Evolutionary conservation across 2,888 invertebrate genomes (phyloP).

Genomic region (Odontocerum albicorne): DNA sequence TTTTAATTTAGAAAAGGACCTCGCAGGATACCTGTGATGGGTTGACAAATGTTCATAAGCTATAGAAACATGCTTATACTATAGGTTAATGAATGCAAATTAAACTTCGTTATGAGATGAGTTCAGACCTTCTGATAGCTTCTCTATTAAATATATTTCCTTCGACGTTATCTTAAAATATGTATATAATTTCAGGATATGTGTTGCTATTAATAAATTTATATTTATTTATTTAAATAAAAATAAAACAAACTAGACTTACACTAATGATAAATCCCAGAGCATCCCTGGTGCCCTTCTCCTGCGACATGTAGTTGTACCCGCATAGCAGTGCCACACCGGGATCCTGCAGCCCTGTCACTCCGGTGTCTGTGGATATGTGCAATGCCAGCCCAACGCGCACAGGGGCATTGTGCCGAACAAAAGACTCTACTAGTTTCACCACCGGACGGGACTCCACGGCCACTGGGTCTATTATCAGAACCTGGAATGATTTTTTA

Average conservation of each 20-base stretch:
- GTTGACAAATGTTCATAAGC: too few relatives aligned
- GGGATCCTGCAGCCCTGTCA: constrained; percentile 53
- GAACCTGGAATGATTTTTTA: constrained; percentile 63
- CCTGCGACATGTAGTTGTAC: constrained; percentile 85
- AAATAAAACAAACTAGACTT: constrained; percentile 38
- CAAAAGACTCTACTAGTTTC: constrained; percentile 87
- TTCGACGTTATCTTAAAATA: too few relatives aligned
- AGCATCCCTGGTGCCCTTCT: constrained; percentile 74
- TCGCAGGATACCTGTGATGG: too few relatives aligned
- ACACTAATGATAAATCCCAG: constrained; percentile 86
- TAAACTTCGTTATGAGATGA: too few relatives aligned
- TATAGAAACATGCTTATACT: too few relatives aligned
- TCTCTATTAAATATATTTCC: too few relatives aligned
- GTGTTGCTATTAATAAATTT: background rate
- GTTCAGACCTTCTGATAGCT: too few relatives aligned
- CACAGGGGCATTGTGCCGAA: constrained; percentile 87
- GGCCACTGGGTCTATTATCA: constrained; percentile 84
- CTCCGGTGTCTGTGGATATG: constrained; percentile 62
- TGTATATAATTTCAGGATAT: too few relatives aligned
- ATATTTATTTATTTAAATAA: background rate
- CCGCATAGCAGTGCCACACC: constrained; percentile 85
- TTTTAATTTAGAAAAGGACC: too few relatives aligned
- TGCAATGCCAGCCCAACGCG: constrained; percentile 77
- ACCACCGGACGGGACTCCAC: constrained; percentile 70
- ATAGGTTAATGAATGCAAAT: too few relatives aligned